A percentile compares a stretch with the other conserved stretches of the same genome.
These are phyloP conservation scores for Pelosia muscerda DNA, from an alignment of 2,888 invertebrate genomes.

Conservation along the genomic window DNA sequence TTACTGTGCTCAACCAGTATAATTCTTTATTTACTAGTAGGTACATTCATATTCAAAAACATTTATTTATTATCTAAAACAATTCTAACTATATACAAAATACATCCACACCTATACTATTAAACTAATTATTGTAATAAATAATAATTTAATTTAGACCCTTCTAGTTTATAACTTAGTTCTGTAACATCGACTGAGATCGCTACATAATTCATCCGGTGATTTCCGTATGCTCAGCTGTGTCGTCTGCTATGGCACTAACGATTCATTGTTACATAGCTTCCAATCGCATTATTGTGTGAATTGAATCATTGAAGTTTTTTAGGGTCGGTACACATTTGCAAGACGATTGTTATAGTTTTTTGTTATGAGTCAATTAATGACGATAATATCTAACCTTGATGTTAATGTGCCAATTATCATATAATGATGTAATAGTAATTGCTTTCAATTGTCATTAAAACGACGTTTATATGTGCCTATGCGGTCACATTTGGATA, in stretches of 20 bases:
- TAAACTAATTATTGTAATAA: no score
- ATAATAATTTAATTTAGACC: conserved; percentile 2
- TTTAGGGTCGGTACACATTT: conserved; percentile 11
- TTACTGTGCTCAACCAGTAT: no score
- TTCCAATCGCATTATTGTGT: conserved; percentile 17
- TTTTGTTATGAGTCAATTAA: conserved; percentile 3
- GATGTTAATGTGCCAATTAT: conserved; percentile 5
- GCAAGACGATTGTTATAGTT: conserved; percentile 12
- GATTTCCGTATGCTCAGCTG: conserved; percentile 14
- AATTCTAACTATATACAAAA: no score
- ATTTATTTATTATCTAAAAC: no score
- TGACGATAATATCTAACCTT: background rate
- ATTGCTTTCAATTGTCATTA: conserved; percentile 1
- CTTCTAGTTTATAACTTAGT: conserved; percentile 4
- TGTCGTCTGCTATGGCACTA: conserved; percentile 21
- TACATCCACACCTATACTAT: no score
- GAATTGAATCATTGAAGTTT: conserved; percentile 13
- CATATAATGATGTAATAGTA: conserved; percentile 2
- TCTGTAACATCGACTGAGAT: conserved; percentile 7
- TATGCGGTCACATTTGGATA: background rate
- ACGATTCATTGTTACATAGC: conserved; percentile 28
- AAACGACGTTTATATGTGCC: background rate
- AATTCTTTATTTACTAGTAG: no score
- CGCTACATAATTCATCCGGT: conserved; percentile 18
- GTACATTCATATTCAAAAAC: no score